These are phyloP conservation scores for Acinonyx jubatus DNA, from an alignment of 2,113 vertebrate species.

Conservation along the genomic window DNA sequence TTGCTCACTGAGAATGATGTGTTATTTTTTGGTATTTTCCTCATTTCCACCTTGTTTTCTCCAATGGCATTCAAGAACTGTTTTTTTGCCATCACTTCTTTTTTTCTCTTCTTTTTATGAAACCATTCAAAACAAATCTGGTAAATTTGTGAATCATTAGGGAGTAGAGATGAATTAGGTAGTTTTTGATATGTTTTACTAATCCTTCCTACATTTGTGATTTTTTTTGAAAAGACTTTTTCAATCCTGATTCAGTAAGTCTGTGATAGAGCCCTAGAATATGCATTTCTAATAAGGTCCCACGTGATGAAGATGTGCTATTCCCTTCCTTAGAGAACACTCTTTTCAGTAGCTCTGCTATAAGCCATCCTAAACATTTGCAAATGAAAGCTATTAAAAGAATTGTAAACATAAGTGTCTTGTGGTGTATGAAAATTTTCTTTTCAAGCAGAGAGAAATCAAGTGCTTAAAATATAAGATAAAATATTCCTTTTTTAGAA, in stretches of 20 bases:
- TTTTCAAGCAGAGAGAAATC: background rate
- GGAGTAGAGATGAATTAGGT: background rate
- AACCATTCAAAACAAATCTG: background rate
- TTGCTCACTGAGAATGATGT: background rate
- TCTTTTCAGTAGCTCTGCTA: background rate
- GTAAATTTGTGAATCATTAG: background rate
- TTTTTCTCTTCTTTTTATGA: background rate
- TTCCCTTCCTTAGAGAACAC: background rate
- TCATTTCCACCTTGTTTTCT: background rate
- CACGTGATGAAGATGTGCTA: accelerated
- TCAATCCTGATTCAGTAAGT: background rate
- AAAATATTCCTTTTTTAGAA: background rate
- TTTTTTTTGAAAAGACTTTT: too few relatives aligned
- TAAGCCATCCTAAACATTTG: background rate
- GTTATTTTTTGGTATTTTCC: background rate
- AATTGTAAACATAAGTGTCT: background rate
- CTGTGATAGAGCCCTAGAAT: background rate
- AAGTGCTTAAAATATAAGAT: background rate
- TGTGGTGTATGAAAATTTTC: background rate
- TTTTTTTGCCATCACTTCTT: background rate
- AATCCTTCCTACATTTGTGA: too few relatives aligned
- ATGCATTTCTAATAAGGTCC: background rate
- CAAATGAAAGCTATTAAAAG: background rate
- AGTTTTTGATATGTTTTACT: background rate
- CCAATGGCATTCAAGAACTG: background rate